These are phyloP conservation scores for Netta rufina DNA, from an alignment of 2,797 vertebrate genomes.

Conservation along the genomic window DNA sequence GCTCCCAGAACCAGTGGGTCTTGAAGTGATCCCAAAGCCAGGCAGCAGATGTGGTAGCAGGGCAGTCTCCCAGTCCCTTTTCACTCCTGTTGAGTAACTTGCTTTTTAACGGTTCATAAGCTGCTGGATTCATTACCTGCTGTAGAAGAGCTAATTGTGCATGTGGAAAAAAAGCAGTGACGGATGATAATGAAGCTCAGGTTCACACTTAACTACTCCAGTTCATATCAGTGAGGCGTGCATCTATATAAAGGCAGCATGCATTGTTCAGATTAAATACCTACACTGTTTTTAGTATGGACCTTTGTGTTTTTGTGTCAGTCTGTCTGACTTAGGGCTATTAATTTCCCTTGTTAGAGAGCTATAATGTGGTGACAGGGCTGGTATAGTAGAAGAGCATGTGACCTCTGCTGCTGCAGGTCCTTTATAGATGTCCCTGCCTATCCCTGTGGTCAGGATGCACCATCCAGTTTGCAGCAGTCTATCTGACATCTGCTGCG, in stretches of 20 bases:
- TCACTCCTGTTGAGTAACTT: not conserved
- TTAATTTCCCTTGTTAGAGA: constrained; percentile 20
- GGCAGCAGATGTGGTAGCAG: accelerated
- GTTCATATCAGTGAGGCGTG: constrained; percentile 13
- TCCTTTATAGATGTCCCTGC: not conserved
- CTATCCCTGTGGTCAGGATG: not conserved
- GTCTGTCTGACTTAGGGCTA: not conserved
- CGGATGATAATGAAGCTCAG: constrained; percentile 30
- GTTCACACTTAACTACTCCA: constrained; percentile 19
- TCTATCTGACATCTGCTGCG: not conserved
- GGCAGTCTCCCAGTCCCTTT: not conserved
- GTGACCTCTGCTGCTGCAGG: not conserved
- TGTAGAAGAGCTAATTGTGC: constrained; percentile 42
- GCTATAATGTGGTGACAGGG: not conserved
- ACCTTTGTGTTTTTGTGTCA: constrained; percentile 44
- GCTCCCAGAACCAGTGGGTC: not conserved
- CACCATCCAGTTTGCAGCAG: accelerated
- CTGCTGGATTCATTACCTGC: constrained; percentile 44
- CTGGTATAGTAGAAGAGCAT: not conserved
- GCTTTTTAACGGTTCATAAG: constrained; percentile 31
- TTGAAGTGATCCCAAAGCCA: not conserved
- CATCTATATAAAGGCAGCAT: not conserved
- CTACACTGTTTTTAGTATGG: not conserved
- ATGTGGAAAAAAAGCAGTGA: not conserved
- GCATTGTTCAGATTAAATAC: constrained; percentile 42